Percentiles rank a stretch among this genome's conserved stretches.
Evolutionary conservation across 2,888 invertebrate genomes (phyloP).

Genomic region (Callyntrura sp.): DNA sequence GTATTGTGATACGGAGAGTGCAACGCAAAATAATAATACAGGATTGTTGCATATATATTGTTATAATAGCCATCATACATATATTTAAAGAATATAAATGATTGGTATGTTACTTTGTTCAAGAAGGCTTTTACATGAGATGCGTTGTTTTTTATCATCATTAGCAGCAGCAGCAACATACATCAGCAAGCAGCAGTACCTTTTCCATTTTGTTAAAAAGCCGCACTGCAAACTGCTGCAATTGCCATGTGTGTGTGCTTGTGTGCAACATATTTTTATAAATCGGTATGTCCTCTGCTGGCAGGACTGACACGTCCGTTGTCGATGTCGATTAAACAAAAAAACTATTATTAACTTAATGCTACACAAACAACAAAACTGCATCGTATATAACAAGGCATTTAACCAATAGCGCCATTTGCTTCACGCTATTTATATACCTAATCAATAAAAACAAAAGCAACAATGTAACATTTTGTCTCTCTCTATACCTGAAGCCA

Average conservation of each 20-base stretch:
- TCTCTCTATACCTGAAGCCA: slow-evolving; percentile 28
- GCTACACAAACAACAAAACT: too few relatives aligned
- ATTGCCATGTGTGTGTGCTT: slow-evolving; percentile 6
- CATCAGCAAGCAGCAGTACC: too few relatives aligned
- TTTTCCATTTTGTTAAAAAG: background rate
- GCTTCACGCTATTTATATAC: slow-evolving; percentile 31
- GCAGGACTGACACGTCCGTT: slow-evolving; percentile 57
- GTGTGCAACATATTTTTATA: too few relatives aligned
- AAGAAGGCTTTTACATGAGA: too few relatives aligned
- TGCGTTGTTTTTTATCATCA: slow-evolving; percentile 8
- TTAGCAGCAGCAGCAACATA: too few relatives aligned
- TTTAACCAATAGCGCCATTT: slow-evolving; percentile 14
- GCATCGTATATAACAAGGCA: too few relatives aligned
- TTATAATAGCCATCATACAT: too few relatives aligned
- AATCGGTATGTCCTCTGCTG: slow-evolving; percentile 24
- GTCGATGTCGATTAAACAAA: slow-evolving; percentile 61
- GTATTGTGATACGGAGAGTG: background rate
- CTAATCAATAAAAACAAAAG: too few relatives aligned
- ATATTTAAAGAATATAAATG: background rate
- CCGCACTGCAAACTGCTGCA: slow-evolving; percentile 53
- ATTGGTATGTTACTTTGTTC: background rate
- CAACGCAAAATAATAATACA: slow-evolving; percentile 8
- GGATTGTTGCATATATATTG: background rate
- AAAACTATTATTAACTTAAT: slow-evolving; percentile 70
- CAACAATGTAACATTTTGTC: slow-evolving; percentile 12